A percentile compares a stretch with the other conserved stretches of the same genome.
These are phyloP conservation scores for Lepeophtheirus salmonis DNA, from an alignment of 1,140 invertebrate genomes.

Conservation along the genomic window DNA sequence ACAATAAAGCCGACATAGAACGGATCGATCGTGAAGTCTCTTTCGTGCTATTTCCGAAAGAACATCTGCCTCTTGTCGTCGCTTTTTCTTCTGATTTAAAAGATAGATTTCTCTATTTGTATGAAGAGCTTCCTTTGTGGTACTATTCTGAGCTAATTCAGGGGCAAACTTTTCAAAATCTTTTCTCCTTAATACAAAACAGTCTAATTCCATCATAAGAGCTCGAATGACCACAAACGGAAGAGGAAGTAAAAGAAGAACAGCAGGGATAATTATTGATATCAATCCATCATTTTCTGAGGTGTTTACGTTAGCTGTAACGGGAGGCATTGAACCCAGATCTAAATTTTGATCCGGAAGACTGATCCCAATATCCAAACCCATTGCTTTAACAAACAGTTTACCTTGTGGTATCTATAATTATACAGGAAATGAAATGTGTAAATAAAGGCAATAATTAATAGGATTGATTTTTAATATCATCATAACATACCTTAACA, in stretches of 20 bases:
- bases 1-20: neutral
- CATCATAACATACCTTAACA: too few relatives aligned
- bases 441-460: too few relatives aligned
- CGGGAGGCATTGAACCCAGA: conserved; percentile 8
- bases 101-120: too few relatives aligned
- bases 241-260: neutral
- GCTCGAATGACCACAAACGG: conserved; percentile 10
- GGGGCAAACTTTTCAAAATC: neutral
- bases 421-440: neutral
- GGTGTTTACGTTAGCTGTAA: neutral
- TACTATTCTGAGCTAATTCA: neutral
- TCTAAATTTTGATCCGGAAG: conserved; percentile 1
- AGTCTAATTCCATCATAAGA: conserved; percentile 9
- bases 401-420: neutral
- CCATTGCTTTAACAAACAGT: neutral
- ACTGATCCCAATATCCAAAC: neutral
- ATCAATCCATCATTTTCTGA: neutral
- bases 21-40: neutral
- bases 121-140: too few relatives aligned
- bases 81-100: neutral
- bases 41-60: neutral
- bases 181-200: conserved; percentile 2
- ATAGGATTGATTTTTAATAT: too few relatives aligned
- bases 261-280: neutral
- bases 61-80: neutral